phyloP scores from a whole-genome alignment of 2,888 invertebrate species.

The Brenthis daphne region DNA sequence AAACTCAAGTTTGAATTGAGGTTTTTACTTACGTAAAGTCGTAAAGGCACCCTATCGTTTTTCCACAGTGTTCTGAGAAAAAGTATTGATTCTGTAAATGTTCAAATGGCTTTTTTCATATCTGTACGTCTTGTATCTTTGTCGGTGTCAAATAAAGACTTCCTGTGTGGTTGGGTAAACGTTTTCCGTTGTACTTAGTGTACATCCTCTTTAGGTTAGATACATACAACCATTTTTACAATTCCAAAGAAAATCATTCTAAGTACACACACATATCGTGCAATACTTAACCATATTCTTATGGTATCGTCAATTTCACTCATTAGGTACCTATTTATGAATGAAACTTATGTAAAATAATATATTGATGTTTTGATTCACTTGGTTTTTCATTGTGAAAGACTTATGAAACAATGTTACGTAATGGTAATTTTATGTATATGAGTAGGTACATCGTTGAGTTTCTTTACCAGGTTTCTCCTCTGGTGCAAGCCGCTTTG shows the following conservation, averaged over 20 bases:
- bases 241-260: constrained; percentile 11
- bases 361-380: background rate
- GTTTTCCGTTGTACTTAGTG: constrained; percentile 39
- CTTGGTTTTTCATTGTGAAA: background rate
- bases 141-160: constrained; percentile 68
- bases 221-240: constrained; percentile 9
- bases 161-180: constrained; percentile 58
- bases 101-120: constrained; percentile 49
- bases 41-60: constrained; percentile 71
- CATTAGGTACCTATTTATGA: background rate
- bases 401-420: background rate
- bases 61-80: constrained; percentile 70
- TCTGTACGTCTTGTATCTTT: constrained; percentile 55
- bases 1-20: constrained; percentile 20
- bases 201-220: constrained; percentile 38
- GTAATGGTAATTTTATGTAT: background rate
- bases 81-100: constrained; percentile 58
- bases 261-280: background rate
- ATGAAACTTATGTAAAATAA: constrained; percentile 1
- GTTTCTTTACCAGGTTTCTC: too few species aligned
- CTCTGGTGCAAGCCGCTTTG: too few species aligned
- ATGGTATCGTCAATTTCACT: too few species aligned
- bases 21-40: constrained; percentile 39
- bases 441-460: background rate
- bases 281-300: background rate